A percentile compares a stretch with the other conserved stretches of the same genome.
phyloP scores from a whole-genome alignment of 2,797 vertebrate genomes.

The Pitangus sulphuratus region DNA sequence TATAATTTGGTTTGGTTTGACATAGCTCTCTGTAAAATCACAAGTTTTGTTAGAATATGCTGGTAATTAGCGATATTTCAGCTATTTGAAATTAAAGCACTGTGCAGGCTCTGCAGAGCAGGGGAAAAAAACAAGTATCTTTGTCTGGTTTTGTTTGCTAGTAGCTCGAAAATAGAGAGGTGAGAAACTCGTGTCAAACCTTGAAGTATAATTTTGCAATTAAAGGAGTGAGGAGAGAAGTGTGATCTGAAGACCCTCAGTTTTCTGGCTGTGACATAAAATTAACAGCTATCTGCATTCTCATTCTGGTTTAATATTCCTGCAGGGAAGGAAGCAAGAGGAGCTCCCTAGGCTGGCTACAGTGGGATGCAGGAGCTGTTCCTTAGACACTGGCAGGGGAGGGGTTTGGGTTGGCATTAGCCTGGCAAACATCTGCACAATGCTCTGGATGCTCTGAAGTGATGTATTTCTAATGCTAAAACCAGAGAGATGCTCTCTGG shows the following conservation, averaged over 20 bases:
- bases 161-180: background rate
- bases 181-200: constrained; percentile 32
- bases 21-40: background rate
- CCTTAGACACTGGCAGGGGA: background rate
- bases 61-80: constrained; percentile 24
- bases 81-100: background rate
- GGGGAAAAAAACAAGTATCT: background rate
- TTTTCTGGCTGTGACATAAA: constrained; percentile 3
- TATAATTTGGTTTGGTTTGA: background rate
- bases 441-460: background rate
- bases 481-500: background rate
- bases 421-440: background rate
- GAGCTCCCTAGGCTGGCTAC: constrained; percentile 1
- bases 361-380: background rate
- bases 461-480: background rate
- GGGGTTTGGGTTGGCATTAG: background rate
- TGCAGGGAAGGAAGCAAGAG: constrained; percentile 24
- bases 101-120: background rate
- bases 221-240: constrained; percentile 22
- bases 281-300: constrained; percentile 49
- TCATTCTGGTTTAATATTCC: constrained; percentile 43
- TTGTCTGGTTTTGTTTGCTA: background rate
- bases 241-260: constrained; percentile 31
- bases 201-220: constrained; percentile 29
- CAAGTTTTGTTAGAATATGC: background rate